Evolutionary conservation across 2,888 invertebrate species (phyloP).

Genomic region (Micoletzkya japonica): DNA sequence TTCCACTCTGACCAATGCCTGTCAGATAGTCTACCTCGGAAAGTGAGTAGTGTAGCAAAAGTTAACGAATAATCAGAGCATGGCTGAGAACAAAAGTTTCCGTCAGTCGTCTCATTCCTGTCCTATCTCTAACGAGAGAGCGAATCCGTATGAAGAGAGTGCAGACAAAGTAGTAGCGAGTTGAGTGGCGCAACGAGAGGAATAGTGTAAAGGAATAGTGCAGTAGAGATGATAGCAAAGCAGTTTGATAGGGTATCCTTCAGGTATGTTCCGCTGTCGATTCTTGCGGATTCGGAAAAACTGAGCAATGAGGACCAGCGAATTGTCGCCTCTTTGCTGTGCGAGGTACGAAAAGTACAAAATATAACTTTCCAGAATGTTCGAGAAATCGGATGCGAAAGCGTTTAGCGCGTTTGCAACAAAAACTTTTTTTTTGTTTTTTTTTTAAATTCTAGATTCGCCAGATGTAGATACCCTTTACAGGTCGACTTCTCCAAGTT

Average conservation of each 20-base stretch:
- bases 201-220: too few species aligned
- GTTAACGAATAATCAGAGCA: too few species aligned
- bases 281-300: constrained; percentile 13
- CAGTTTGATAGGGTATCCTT: not conserved
- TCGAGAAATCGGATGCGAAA: too few species aligned
- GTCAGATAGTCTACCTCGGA: constrained; percentile 20
- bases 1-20: constrained; percentile 10
- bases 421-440: not conserved
- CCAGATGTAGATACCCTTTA: too few species aligned
- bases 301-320: constrained; percentile 23
- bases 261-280: constrained; percentile 15
- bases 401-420: not conserved
- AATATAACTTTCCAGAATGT: too few species aligned
- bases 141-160: too few species aligned
- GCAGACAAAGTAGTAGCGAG: too few species aligned
- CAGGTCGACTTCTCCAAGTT: constrained; percentile 22
- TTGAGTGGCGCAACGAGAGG: too few species aligned
- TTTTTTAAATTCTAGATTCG: not conserved
- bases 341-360: constrained; percentile 14
- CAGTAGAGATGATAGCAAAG: not conserved
- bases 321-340: constrained; percentile 13
- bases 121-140: too few species aligned
- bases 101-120: not conserved
- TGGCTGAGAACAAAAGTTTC: too few species aligned
- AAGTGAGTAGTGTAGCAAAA: not conserved